Percentiles rank a stretch among this genome's conserved stretches.
These are phyloP conservation scores for Tachyglossus aculeatus DNA, from an alignment of 2,797 vertebrate genomes.

Conservation along the genomic window DNA sequence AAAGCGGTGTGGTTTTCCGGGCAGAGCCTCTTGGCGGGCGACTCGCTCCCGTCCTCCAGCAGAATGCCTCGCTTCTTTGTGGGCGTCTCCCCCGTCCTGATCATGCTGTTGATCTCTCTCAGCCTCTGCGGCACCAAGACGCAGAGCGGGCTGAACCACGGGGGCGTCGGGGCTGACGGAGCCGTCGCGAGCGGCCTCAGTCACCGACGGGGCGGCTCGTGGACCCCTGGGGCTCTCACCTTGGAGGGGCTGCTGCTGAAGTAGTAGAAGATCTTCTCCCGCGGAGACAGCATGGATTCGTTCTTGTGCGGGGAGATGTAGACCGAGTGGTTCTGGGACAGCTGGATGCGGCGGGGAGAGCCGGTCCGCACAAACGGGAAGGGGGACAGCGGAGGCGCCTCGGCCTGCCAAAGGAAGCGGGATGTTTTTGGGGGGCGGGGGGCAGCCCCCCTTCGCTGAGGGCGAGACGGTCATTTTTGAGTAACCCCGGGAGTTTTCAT, in stretches of 20 bases:
- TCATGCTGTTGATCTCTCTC: slow-evolving; percentile 95
- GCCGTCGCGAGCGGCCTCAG: too few relatives aligned
- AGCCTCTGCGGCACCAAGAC: slow-evolving; percentile 76
- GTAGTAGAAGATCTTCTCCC: slow-evolving; percentile 90
- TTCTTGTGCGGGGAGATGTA: slow-evolving; percentile 91
- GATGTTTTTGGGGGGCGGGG: too few relatives aligned
- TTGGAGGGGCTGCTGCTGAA: slow-evolving; percentile 92
- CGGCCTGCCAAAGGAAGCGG: slow-evolving; percentile 70
- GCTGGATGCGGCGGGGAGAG: slow-evolving; percentile 87
- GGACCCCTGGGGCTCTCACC: slow-evolving; percentile 78
- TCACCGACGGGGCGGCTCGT: too few relatives aligned
- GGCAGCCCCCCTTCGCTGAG: too few relatives aligned
- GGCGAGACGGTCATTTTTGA: too few relatives aligned
- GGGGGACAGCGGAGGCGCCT: slow-evolving; percentile 85
- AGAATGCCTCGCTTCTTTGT: slow-evolving; percentile 89
- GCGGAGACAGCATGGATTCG: slow-evolving; percentile 70
- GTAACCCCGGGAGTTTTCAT: too few relatives aligned
- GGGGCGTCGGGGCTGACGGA: neutral
- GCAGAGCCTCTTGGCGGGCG: slow-evolving; percentile 88
- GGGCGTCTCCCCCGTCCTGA: slow-evolving; percentile 89
- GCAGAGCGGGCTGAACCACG: too few relatives aligned
- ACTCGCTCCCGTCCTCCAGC: slow-evolving; percentile 83
- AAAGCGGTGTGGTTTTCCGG: slow-evolving; percentile 89
- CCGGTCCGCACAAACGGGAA: slow-evolving; percentile 83
- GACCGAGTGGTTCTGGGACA: slow-evolving; percentile 88